These are phyloP conservation scores for Prorops nasuta DNA, from an alignment of 1,140 invertebrate genomes.

Conservation along the genomic window DNA sequence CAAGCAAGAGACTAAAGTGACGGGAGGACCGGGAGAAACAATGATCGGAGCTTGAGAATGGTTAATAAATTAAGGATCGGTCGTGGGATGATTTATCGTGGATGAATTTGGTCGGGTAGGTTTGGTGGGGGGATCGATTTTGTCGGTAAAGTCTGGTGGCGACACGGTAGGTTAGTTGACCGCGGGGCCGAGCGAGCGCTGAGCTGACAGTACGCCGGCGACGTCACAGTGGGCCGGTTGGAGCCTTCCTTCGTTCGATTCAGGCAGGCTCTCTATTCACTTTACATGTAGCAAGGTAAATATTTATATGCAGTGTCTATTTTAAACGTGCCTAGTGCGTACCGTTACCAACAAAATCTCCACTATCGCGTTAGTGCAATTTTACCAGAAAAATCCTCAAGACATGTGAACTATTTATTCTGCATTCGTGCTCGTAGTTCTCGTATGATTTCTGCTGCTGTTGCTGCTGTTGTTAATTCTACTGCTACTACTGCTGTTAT, in stretches of 20 bases:
- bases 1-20: constrained; percentile 18
- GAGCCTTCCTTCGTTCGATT: constrained; percentile 57
- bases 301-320: constrained; percentile 44
- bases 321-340: too few relatives aligned
- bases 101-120: constrained; percentile 7
- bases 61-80: constrained; percentile 16
- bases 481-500: constrained; percentile 4
- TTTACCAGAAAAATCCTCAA: too few relatives aligned
- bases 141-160: constrained; percentile 38
- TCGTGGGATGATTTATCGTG: constrained; percentile 22
- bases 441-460: background rate
- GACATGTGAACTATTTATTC: too few relatives aligned
- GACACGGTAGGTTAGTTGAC: constrained; percentile 55
- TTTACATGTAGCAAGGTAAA: constrained; percentile 61
- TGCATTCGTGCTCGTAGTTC: constrained; percentile 11
- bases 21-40: background rate
- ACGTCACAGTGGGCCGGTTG: constrained; percentile 60
- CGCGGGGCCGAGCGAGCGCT: constrained; percentile 55
- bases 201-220: constrained; percentile 59
- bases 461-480: constrained; percentile 6
- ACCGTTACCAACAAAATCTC: too few relatives aligned
- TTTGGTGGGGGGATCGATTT: constrained; percentile 27
- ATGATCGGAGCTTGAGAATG: background rate
- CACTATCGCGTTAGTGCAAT: too few relatives aligned
- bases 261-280: constrained; percentile 56